These are phyloP conservation scores for Macrocentrus cingulum DNA, from an alignment of 1,140 invertebrate species.

Conservation along the genomic window DNA sequence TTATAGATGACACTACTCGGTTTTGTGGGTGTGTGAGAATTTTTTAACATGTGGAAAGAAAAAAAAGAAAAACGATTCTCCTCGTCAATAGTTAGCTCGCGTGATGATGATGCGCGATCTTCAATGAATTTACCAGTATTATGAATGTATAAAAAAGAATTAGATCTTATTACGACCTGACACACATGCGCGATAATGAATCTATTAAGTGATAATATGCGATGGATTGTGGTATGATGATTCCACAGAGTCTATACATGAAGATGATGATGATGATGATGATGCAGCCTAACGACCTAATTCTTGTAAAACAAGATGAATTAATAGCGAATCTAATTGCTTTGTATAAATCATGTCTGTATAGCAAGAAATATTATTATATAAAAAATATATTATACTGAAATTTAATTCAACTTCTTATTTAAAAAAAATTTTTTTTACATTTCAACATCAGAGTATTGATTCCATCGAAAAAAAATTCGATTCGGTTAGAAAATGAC, in stretches of 20 bases:
- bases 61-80: conserved; percentile 1
- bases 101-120: neutral
- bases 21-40: no score
- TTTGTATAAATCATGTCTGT: conserved; percentile 61
- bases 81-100: neutral
- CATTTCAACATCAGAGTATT: no score
- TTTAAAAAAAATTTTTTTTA: neutral
- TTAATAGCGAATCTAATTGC: conserved; percentile 46
- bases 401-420: conserved; percentile 48
- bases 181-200: conserved; percentile 21
- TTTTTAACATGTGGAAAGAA: conserved; percentile 30
- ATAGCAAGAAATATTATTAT: conserved; percentile 58
- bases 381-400: conserved; percentile 62
- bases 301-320: conserved; percentile 41
- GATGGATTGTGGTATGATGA: conserved; percentile 7
- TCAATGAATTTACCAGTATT: conserved; percentile 52
- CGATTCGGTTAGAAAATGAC: no score
- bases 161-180: conserved; percentile 42
- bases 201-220: conserved; percentile 16
- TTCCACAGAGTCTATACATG: conserved; percentile 4
- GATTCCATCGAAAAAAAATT: no score
- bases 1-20: no score
- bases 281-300: conserved; percentile 20
- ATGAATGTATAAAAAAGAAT: conserved; percentile 57
- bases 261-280: conserved; percentile 5